Percentiles rank a stretch among this genome's conserved stretches.
Evolutionary conservation across 2,797 vertebrate species (phyloP).

Genomic region (Pyrocephalus nanus): DNA sequence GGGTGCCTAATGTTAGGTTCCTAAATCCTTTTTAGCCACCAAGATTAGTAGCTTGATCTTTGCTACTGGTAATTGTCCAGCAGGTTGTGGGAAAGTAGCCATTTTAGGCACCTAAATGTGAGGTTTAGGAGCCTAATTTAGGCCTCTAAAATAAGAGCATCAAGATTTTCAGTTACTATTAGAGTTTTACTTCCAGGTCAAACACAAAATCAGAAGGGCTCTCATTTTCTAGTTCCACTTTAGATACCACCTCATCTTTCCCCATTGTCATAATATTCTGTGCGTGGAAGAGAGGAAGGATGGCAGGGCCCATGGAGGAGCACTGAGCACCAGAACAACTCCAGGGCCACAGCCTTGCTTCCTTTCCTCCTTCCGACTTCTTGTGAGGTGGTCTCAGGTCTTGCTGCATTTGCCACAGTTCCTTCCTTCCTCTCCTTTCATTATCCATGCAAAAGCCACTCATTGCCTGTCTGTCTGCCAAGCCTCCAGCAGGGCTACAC

Average conservation of each 20-base stretch:
- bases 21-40: not conserved
- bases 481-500: not conserved
- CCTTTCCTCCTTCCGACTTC: not conserved
- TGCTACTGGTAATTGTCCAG: not conserved
- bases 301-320: not conserved
- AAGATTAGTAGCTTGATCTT: constrained; percentile 44
- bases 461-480: accelerated
- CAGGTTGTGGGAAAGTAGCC: not conserved
- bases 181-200: not conserved
- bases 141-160: not conserved
- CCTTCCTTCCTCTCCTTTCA: not conserved
- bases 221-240: not conserved
- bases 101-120: constrained; percentile 14
- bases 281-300: not conserved
- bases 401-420: not conserved
- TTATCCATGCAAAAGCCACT: not conserved
- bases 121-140: not conserved
- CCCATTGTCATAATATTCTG: not conserved
- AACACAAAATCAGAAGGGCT: not conserved
- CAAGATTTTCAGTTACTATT: not conserved
- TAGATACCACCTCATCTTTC: not conserved
- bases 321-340: not conserved
- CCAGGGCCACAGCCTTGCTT: not conserved
- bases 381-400: not conserved
- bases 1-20: constrained; percentile 7